Conservation (phyloP, 2,888 invertebrate genomes). For the Heliconius cydno region DNA sequence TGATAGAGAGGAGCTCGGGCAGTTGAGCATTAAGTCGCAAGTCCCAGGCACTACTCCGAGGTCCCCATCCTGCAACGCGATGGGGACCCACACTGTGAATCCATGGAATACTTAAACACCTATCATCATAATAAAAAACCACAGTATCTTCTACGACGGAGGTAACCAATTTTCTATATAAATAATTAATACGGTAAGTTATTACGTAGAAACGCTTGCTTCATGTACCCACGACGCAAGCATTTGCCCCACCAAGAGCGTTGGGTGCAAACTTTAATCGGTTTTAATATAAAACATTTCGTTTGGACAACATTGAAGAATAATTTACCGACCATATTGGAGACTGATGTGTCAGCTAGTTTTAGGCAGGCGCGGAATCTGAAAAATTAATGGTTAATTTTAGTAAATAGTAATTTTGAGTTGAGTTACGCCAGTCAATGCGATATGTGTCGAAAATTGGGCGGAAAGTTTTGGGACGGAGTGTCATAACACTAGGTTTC, state of each 20-base stretch:
- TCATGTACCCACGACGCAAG: conserved; percentile 85
- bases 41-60: too few relatives aligned
- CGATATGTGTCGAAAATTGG: not conserved
- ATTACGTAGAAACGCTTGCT: conserved; percentile 89
- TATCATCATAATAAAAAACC: not conserved
- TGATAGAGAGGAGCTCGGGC: too few relatives aligned
- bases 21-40: too few relatives aligned
- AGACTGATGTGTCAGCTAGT: conserved; percentile 92
- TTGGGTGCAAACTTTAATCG: conserved; percentile 89
- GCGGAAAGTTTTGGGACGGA: not conserved
- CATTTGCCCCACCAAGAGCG: conserved; percentile 94
- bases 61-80: too few relatives aligned
- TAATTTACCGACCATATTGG: conserved; percentile 94
- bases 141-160: not conserved
- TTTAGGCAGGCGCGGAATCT: conserved; percentile 97
- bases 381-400: conserved; percentile 53
- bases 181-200: conserved; percentile 86
- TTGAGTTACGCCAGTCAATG: not conserved
- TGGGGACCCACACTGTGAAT: not conserved
- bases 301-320: conserved; percentile 98
- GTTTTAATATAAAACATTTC: conserved; percentile 94
- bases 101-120: not conserved
- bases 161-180: not conserved
- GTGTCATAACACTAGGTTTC: not conserved
- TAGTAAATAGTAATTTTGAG: not conserved